These are phyloP conservation scores for Rhodeus uyekii DNA, from an alignment of 2,797 vertebrate species.

Conservation along the genomic window DNA sequence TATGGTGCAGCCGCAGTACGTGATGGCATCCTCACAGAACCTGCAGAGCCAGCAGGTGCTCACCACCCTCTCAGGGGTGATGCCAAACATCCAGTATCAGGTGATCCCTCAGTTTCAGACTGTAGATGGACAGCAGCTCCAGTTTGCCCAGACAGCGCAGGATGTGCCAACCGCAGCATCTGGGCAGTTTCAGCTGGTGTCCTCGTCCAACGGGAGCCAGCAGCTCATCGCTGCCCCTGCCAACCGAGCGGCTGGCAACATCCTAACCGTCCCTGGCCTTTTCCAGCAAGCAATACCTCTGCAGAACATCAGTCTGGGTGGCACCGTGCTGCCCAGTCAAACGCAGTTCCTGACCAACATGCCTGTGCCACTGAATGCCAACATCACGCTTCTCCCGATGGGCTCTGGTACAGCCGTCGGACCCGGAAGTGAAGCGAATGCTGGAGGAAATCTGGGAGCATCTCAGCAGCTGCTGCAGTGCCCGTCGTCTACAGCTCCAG, in stretches of 20 bases:
- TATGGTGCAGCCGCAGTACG: constrained; percentile 81
- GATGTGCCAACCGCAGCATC: constrained; percentile 63
- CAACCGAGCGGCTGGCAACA: constrained; percentile 80
- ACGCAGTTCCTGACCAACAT: constrained; percentile 93
- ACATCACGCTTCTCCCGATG: constrained; percentile 93
- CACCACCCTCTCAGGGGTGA: constrained; percentile 84
- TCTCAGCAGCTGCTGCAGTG: constrained; percentile 68
- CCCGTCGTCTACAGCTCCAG: constrained; percentile 61
- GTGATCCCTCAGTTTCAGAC: constrained; percentile 98
- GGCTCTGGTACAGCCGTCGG: constrained; percentile 73
- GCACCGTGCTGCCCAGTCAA: constrained; percentile 88
- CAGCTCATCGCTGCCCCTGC: constrained; percentile 79
- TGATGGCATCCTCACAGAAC: constrained; percentile 84
- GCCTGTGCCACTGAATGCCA: constrained; percentile 91
- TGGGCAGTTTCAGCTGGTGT: constrained; percentile 81
- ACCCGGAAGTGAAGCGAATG: constrained; percentile 60
- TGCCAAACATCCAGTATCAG: constrained; percentile 98
- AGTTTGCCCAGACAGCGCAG: constrained; percentile 84
- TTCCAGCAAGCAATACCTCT: constrained; percentile 93
- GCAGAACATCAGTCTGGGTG: constrained; percentile 87
- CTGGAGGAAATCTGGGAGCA: constrained; percentile 62
- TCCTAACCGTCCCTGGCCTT: constrained; percentile 81
- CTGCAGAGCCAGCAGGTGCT: constrained; percentile 91
- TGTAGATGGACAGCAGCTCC: constrained; percentile 91
- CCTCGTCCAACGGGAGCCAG: constrained; percentile 82